Base-by-base conservation (phyloP, 2,888 invertebrate genomes). In the Drosophila colorata region DNA sequence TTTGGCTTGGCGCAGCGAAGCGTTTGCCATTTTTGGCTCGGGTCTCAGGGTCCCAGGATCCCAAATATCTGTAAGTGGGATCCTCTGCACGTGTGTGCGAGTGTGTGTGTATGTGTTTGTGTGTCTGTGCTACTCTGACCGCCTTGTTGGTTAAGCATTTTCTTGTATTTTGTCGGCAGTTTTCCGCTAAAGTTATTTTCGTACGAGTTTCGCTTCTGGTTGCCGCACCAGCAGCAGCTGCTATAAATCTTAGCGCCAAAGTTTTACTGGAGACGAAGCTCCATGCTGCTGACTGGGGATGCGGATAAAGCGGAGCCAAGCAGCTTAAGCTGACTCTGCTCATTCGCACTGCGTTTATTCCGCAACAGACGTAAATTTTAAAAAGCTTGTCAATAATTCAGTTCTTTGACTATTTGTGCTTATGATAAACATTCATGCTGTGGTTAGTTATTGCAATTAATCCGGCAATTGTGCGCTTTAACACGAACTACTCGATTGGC, bases 151-250 rank as follows among this genome's bases (percentile, higher is more conserved):
- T 82, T 83, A 83, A 79, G 69, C 65, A 87, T 76, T 83, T 87
- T 83, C 83, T 85, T 83, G 87, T 83, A 81, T 87, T 83, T 88
- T 85, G 78, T 80, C 75, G 80, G 87, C 87, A 86, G 78, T 85
- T 85, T 86, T 88, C 78, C 84, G 88, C 88, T 78, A 83, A 85
- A 88, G 87, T 86, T 86, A 87, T 85, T 85, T 86, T 85, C 76
- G 85, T 75, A 67, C 65, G 86, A 74, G 79, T 67, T 82, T 74
- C 70, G 69, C n/a, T n/a, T n/a, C n/a, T n/a, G n/a, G n/a, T n/a
- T n/a, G n/a, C 69, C 23, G 35, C 59, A 7, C 23, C 47, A 63
- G 56, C 53, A 59, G 41, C 57, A 61, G 51, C 48, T 57, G 80
- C 84, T 71, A 88, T 85, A 85, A 85, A 88, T 85, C 85, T 85